Base-by-base conservation (phyloP, 2,797 vertebrate species). In the Leucoraja ocellata region DNA sequence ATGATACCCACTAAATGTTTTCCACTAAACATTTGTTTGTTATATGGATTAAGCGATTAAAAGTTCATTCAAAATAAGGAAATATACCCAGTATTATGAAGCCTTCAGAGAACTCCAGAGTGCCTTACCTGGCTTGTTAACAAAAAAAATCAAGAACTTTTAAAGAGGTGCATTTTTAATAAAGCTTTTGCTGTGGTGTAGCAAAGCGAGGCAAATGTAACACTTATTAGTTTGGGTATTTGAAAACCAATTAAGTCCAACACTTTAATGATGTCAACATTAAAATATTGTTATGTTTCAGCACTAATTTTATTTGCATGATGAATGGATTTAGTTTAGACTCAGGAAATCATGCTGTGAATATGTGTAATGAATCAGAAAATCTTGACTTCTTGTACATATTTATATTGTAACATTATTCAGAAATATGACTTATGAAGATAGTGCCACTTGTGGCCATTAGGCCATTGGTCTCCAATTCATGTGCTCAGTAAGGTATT, bases 311-410 rank as follows among this genome's bases (percentile, higher is more conserved):
- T 93, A 93, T 80, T 39, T 39, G 93, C 95, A 77, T 94, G 25
- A 94, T 10, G 65, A 14, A 93, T 77, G 94, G 95, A 93, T 95
- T 95, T 94, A 93, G 95, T 94, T 95, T 94, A 95, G 97, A 96
- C 97, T 97, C 97, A 97, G 97, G 97, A 96, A 96, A 95, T 93
- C 74, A 61, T n/a, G 39, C 73, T 96, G 95, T 95, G 94, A 95
- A 94, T 94, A 94, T 81, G 71, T 94, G 95, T 95, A 94, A 94
- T 92, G 93, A 95, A 93, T 91, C 93, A 93, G 94, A 93, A 93
- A 94, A 74, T 2, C 90, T 95, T 94, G 94, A 94, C 54, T 91
- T 94, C 93, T 91, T 95, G 95, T 95, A 94, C 93, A 94, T 95
- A 95, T 96, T 95, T 94, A 93, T 95, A 10, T 21, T 95, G 95